These are phyloP conservation scores for Gymnoscopelus microlampas DNA, from an alignment of 2,797 vertebrate species.

Conservation along the genomic window DNA sequence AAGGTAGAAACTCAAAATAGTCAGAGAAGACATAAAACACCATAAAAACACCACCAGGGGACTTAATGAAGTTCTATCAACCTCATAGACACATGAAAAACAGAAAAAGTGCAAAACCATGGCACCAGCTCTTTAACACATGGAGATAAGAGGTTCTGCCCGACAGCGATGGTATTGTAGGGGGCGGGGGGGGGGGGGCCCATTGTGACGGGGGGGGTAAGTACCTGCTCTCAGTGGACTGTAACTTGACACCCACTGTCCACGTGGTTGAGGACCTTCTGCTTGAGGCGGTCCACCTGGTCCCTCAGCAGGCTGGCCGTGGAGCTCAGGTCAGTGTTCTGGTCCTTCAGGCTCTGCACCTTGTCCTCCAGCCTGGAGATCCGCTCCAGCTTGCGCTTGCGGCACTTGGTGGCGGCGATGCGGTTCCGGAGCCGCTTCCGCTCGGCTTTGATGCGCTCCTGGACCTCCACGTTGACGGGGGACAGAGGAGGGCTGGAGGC, in stretches of 20 bases:
- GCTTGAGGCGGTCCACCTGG: constrained; percentile 95
- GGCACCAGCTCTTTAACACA: too few relatives aligned
- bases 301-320: constrained; percentile 91
- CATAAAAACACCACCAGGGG: too few relatives aligned
- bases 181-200: too few relatives aligned
- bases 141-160: too few relatives aligned
- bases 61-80: too few relatives aligned
- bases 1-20: too few relatives aligned
- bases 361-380: constrained; percentile 96
- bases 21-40: too few relatives aligned
- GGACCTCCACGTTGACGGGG: constrained; percentile 92
- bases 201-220: too few relatives aligned
- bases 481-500: constrained; percentile 72
- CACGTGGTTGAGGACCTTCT: constrained; percentile 95
- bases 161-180: too few relatives aligned
- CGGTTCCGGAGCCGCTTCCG: constrained; percentile 94
- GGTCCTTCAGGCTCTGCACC: constrained; percentile 92
- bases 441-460: constrained; percentile 94
- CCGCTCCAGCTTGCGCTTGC: constrained; percentile 94
- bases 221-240: constrained; percentile 80
- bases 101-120: too few relatives aligned
- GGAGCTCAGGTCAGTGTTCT: constrained; percentile 94
- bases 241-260: constrained; percentile 95
- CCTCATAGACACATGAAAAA: too few relatives aligned
- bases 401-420: constrained; percentile 95